Conservation (phyloP, 2,888 invertebrate species). For the Sericinus montela region DNA sequence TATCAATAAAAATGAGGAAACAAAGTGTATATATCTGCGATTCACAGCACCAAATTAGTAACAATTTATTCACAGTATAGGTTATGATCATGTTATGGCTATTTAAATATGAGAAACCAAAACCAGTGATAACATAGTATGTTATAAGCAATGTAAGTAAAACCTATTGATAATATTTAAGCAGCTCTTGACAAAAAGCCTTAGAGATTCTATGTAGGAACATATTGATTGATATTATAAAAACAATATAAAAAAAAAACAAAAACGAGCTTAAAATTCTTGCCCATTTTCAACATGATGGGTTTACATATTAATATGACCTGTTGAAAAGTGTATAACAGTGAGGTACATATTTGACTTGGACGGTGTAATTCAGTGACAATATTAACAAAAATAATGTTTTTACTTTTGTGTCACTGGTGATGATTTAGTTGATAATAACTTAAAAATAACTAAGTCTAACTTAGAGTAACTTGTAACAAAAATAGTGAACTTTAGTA, state of each 20-base stretch:
- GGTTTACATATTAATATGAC: no score
- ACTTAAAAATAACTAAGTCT: not conserved
- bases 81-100: not conserved
- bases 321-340: not conserved
- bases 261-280: not conserved
- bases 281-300: no score
- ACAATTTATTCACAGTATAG: constrained; percentile 8
- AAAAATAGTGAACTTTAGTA: not conserved
- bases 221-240: not conserved
- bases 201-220: constrained; percentile 16
- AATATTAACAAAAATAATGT: not conserved
- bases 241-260: not conserved
- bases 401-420: constrained; percentile 1
- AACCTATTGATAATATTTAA: not conserved
- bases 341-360: not conserved
- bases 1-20: not conserved
- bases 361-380: constrained; percentile 12
- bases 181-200: not conserved
- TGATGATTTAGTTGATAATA: constrained; percentile 11
- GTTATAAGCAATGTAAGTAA: not conserved
- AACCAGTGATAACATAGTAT: not conserved
- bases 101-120: not conserved
- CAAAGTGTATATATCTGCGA: not conserved
- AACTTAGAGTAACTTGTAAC: constrained; percentile 1
- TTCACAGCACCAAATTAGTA: constrained; percentile 9